Percentiles rank a stretch among this genome's conserved stretches.
These are phyloP conservation scores for Cyclopterus lumpus DNA, from an alignment of 2,797 vertebrate species.

Conservation along the genomic window DNA sequence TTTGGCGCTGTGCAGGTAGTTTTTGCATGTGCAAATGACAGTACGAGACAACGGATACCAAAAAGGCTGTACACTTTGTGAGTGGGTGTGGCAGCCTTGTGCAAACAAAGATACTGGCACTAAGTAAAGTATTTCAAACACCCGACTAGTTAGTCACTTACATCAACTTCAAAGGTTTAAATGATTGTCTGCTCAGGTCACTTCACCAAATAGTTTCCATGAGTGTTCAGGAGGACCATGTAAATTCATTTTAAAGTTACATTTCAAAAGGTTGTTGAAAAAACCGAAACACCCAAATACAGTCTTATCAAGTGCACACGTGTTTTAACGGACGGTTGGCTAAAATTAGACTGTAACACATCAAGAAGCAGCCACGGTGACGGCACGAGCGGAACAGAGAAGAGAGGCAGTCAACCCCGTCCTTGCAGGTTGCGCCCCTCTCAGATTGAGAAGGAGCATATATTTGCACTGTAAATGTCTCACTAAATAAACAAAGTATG, in stretches of 20 bases:
- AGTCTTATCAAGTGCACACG: constrained; percentile 27
- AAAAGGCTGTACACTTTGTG: constrained; percentile 45
- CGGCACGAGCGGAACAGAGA: constrained; percentile 45
- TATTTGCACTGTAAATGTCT: not conserved
- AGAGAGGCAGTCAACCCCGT: constrained; percentile 34
- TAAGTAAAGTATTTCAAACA: constrained; percentile 31
- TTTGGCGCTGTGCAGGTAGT: not conserved
- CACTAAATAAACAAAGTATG: not conserved
- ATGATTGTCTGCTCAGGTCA: not conserved
- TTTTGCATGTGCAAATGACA: constrained; percentile 18
- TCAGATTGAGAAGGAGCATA: constrained; percentile 1
- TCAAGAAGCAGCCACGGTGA: constrained; percentile 32
- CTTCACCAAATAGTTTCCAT: constrained; percentile 3
- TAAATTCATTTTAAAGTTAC: not conserved
- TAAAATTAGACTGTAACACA: constrained; percentile 50
- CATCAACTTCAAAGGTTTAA: not conserved
- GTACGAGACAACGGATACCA: not conserved
- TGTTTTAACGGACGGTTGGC: constrained; percentile 23
- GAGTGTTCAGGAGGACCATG: not conserved
- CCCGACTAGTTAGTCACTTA: constrained; percentile 7
- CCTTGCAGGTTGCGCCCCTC: constrained; percentile 26
- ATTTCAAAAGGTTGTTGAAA: constrained; percentile 24
- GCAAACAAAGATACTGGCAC: constrained; percentile 41
- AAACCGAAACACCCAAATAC: constrained; percentile 18
- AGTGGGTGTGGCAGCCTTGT: constrained; percentile 30